Evolutionary conservation across 2,113 vertebrate species (phyloP).

Genomic region (Calyptomena viridis): DNA sequence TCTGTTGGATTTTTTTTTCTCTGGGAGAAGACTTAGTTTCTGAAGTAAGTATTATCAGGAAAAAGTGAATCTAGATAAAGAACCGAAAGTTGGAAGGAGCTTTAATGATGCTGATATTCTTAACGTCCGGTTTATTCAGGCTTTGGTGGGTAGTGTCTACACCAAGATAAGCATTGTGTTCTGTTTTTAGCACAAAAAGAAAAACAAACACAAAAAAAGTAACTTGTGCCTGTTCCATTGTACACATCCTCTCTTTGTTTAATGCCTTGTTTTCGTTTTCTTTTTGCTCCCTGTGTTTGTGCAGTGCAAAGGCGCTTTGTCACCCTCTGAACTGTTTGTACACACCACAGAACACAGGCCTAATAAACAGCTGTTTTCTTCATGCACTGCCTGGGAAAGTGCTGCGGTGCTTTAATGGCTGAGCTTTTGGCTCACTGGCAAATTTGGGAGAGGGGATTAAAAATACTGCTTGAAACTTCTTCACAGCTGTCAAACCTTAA

Average conservation of each 20-base stretch:
- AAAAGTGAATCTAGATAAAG: neutral
- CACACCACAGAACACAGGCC: neutral
- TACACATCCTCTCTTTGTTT: slow-evolving; percentile 20
- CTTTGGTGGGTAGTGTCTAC: neutral
- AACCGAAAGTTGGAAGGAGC: neutral
- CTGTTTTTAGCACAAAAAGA: slow-evolving; percentile 31
- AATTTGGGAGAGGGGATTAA: neutral
- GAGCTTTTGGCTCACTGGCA: neutral
- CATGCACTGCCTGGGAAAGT: neutral
- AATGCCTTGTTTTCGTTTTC: slow-evolving; percentile 17
- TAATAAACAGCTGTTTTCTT: neutral
- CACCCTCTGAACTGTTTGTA: neutral
- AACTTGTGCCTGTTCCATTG: neutral
- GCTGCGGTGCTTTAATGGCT: neutral
- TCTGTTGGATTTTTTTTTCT: neutral
- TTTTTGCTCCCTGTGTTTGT: neutral
- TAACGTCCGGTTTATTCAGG: neutral
- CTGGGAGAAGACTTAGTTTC: neutral
- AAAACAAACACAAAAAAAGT: neutral
- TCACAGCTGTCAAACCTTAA: neutral
- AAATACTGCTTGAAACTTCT: neutral
- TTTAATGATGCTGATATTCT: slow-evolving; percentile 25
- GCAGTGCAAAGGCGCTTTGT: neutral
- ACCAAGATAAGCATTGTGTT: slow-evolving; percentile 9
- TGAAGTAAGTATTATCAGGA: neutral